Base-by-base conservation (phyloP, 2,797 vertebrate genomes). In the Gambusia yucatana region DNA sequence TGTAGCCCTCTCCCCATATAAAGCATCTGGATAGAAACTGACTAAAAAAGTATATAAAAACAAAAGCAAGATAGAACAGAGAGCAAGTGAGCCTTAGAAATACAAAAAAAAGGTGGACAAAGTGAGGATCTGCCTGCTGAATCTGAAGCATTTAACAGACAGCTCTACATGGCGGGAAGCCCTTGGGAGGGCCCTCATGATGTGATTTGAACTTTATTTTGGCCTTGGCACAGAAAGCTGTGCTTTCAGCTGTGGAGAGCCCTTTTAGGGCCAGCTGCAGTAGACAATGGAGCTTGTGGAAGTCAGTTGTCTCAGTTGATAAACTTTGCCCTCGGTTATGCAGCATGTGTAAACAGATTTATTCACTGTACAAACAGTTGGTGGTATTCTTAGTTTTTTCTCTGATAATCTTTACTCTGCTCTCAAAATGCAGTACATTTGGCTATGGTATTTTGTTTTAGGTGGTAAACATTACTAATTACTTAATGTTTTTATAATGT, bases 191-290 rank as follows among this genome's bases (percentile, higher is more conserved):
- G 52, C 52, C 59, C 75, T 65, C 50, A 69, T 77, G 65, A 77
- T 41, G 47, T 69, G 28, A 76, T n/a, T 48, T 76, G 61, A 76
- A 77, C 75, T 77, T 77, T 52, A 69, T 50, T 52, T 77, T 50
- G 61, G 73, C 75, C 75, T 77, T 50, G 63, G 46, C 61, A 67
- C 75, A 48, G 61, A 44, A 52, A 46, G 41, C 50, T 59, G 67
- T 39, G 69, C 33, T 61, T 76, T 72, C 41, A 71, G 70, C 69
- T 44, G 50, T 55, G 30, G 1, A 25, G 69, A 57, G 41, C 41
- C 41, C 52, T 25, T 44, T 20, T 44, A 36, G 8, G 41, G 55
- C 52, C 73, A 61, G 73, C 41, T 61, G 41, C 73, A 46, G 55
- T 30, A 59, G 33, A 75, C 65, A 75, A 44, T 28, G 30, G n/a